Base-by-base conservation (phyloP, 1,140 invertebrate genomes). In the Lepidurus packardi region DNA sequence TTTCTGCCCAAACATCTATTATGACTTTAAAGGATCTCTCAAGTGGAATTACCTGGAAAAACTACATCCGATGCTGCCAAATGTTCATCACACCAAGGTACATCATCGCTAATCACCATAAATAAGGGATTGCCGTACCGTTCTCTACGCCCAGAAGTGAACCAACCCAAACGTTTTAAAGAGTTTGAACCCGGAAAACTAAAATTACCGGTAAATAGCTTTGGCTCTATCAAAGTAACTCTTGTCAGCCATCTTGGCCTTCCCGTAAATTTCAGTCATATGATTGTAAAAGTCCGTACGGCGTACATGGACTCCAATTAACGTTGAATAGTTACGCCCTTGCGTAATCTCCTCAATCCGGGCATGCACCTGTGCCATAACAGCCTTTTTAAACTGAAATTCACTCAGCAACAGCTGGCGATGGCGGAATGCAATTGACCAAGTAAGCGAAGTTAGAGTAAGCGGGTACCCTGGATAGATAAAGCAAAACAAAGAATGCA, bases 261-360 rank as follows among this genome's bases (percentile, higher is more conserved):
- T 24, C 42, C 74, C 74, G 74, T 74, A 74, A 1, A 74, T 24
- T 13, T 25, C 42, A 13, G 24, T 74, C 74, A 74, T 13, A 21
- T 74, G 74, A 10, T 74, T 10, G 11, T 25, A 41, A 24, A 74
- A 74, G 21, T 74, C 74, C 24, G 74, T 74, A 25, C 74, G 10
- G 24, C 74, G 24, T 10, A 74, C 74, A 41, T 74, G 74, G 42
- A 74, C 24, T 21, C 74, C 74, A 74, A 74, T 41, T 24, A 74
- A 24, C 42, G 13, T 10, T 25, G 13, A 25, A 74, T 25, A 74
- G 2, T 10, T 21, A 10, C 24, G 10, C 13, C 21, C 21, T 1
- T 10, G 1, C 1, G 74, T 74, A 13, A 74, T 1, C 10, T 13
- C 10, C 11, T 74, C 3, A 13, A 3, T 74, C 24, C 24, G 10